Conservation (phyloP, 2,888 invertebrate genomes). For the Odontocolon sp. region DNA sequence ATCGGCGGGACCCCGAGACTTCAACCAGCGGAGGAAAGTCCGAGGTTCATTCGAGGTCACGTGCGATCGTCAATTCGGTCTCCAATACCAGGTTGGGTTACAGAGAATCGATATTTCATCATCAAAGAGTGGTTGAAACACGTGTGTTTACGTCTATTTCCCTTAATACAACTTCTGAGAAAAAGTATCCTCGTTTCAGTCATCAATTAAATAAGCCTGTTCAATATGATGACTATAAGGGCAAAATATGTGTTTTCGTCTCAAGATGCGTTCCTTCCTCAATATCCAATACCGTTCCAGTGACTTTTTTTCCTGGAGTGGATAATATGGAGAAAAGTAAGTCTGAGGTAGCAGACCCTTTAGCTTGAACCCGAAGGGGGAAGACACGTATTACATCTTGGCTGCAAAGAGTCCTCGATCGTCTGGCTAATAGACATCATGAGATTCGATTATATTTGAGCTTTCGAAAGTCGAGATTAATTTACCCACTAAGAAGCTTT, state of each 20-base stretch:
- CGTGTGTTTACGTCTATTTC: neutral
- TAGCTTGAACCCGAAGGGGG: conserved; percentile 1
- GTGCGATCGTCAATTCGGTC: conserved; percentile 22
- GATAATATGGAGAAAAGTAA: too few relatives aligned
- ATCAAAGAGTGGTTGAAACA: conserved; percentile 19
- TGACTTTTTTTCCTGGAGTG: too few relatives aligned
- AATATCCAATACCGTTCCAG: too few relatives aligned
- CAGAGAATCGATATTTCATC: conserved; percentile 35
- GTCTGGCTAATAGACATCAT: neutral
- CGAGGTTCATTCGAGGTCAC: neutral
- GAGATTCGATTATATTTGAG: neutral
- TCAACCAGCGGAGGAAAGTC: neutral
- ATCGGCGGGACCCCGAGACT: neutral
- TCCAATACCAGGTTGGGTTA: neutral
- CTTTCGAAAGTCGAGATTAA: conserved; percentile 28
- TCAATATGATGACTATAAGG: too few relatives aligned
- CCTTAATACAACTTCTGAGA: neutral
- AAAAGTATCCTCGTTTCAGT: neutral
- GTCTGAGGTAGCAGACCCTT: neutral
- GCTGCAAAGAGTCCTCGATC: neutral
- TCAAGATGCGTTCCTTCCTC: too few relatives aligned
- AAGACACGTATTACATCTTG: neutral
- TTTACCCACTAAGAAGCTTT: conserved; percentile 27
- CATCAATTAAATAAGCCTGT: too few relatives aligned
- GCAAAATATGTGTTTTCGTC: too few relatives aligned